Evolutionary conservation across 2,113 vertebrate species (phyloP), one percentile per base, ranked within the genome.

Genomic region (Synchiropus splendidus): DNA sequence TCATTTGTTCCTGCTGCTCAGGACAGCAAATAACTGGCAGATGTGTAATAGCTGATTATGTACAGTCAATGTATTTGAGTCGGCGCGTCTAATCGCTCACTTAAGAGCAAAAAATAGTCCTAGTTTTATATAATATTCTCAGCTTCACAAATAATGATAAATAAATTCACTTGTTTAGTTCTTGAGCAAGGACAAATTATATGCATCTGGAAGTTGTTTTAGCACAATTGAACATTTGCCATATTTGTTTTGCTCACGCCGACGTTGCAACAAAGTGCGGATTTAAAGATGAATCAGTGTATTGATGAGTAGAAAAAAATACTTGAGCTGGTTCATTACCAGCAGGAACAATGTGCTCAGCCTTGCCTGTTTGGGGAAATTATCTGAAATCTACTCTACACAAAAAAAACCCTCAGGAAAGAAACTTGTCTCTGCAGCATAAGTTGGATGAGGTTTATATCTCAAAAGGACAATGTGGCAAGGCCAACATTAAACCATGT

Each of bases 381-480:
- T 70, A 65, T 68, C 64, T 68, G 58, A 73, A 80, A 81, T 63
- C 70, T 64, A 70, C 78, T 71, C 67, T 51, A 67, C 63, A 81
- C 75, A 81, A 78, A 80, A 73, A 76, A 60, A 74, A 57, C 48
- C 68, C 56, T 54, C 58, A 72, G 64, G 75, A 78, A 75, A 77
- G 60, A 75, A 79, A 79, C 69, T 75, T 77, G 73, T 68, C 79
- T 78, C 67, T 74, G 66, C 79, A 72, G 72, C 61, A 48, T 46
- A 72, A 73, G 70, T 79, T 71, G 61, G 74, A 72, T 72, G 73
- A 79, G 77, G 74, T 79, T 78, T 83, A 72, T 79, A 75, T 83
- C 75, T 75, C 70, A 74, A 75, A 81, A 80, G 76, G 64, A 83
- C 77, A 83, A 77, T 77, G 69, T 66, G 57, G 71, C 81, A 85